phyloP scores from a whole-genome alignment of 2,797 vertebrate species.

The Anniella stebbinsi region DNA sequence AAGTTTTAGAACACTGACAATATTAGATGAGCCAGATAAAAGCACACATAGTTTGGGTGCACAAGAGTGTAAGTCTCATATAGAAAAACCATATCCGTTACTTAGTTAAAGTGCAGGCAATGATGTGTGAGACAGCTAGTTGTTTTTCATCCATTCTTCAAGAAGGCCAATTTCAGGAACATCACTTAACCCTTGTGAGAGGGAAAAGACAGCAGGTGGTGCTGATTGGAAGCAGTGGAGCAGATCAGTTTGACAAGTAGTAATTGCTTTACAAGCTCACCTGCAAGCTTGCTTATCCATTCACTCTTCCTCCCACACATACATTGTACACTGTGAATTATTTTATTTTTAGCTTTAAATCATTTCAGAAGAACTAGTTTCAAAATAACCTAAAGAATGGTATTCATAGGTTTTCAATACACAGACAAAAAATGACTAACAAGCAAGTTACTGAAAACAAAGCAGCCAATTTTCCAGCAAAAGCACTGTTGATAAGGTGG shows the following conservation, averaged over 20 bases:
- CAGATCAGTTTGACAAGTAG: conserved; percentile 21
- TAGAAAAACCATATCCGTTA: not conserved
- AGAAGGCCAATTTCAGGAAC: not conserved
- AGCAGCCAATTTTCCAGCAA: conserved; percentile 1
- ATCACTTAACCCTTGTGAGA: conserved; percentile 22
- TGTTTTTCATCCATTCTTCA: not conserved
- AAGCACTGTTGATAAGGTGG: not conserved
- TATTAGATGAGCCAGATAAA: not conserved
- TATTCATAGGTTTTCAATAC: not conserved
- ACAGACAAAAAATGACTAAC: not conserved
- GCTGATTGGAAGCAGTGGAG: not conserved
- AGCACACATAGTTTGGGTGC: not conserved
- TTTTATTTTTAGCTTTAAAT: not conserved
- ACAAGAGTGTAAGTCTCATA: accelerated
- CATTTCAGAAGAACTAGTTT: conserved; percentile 2
- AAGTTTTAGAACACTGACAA: not conserved
- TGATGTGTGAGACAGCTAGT: not conserved
- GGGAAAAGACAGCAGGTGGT: conserved; percentile 28
- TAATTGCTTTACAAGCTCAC: conserved; percentile 17
- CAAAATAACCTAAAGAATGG: not conserved
- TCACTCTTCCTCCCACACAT: not conserved
- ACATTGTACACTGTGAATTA: not conserved
- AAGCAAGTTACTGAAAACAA: conserved; percentile 11
- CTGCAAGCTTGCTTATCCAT: not conserved
- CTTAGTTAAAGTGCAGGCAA: not conserved